Conservation (phyloP, 2,797 vertebrate species). For the Macropodus opercularis region DNA sequence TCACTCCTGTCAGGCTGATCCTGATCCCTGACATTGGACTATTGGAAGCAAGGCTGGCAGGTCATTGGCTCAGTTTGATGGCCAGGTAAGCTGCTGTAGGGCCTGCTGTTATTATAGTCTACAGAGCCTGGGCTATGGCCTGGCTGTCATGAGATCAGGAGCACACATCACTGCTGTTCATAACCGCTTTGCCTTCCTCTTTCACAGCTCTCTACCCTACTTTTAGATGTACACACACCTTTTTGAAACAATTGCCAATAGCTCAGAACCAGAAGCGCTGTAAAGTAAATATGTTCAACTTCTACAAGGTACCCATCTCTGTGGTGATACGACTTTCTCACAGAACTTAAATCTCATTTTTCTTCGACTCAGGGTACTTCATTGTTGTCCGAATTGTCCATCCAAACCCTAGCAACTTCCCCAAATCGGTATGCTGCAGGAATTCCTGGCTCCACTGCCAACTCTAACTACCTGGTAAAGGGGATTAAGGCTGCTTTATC, state of each 20-base stretch:
- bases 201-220: slow-evolving; percentile 27
- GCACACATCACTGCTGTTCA: slow-evolving; percentile 38
- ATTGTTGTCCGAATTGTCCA: slow-evolving; percentile 79
- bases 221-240: slow-evolving; percentile 38
- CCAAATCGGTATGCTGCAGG: slow-evolving; percentile 87
- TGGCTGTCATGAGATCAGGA: slow-evolving; percentile 53
- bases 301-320: slow-evolving; percentile 74
- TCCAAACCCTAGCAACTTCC: slow-evolving; percentile 83
- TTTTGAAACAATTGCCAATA: slow-evolving; percentile 29
- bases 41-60: slow-evolving; percentile 58
- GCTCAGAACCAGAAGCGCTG: slow-evolving; percentile 55
- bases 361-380: slow-evolving; percentile 76
- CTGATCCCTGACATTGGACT: slow-evolving; percentile 68
- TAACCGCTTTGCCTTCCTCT: slow-evolving; percentile 16
- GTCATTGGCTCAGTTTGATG: slow-evolving; percentile 62
- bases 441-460: slow-evolving; percentile 85
- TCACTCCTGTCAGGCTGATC: slow-evolving; percentile 69
- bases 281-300: slow-evolving; percentile 70
- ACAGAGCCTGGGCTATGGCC: slow-evolving; percentile 45
- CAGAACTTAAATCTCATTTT: slow-evolving; percentile 81
- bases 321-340: slow-evolving; percentile 76
- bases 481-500: slow-evolving; percentile 90
- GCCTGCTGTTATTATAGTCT: slow-evolving; percentile 57
- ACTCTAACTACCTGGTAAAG: slow-evolving; percentile 86
- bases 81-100: slow-evolving; percentile 74